Evolutionary conservation across 2,113 vertebrate species (phyloP).

Genomic region (Chloropsis cyanopogon): DNA sequence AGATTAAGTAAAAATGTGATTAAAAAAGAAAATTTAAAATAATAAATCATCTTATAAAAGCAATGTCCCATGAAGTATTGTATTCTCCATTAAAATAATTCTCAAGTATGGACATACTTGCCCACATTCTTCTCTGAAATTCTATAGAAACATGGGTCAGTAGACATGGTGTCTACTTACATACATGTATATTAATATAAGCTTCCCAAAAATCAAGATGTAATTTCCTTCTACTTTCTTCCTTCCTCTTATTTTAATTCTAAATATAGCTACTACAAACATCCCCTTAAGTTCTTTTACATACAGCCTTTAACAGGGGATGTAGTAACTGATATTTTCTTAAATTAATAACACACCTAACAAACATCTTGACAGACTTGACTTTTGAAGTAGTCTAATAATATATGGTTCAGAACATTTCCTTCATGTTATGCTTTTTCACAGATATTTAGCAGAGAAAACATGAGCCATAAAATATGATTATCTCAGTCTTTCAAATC

Average conservation of each 20-base stretch:
- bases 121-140: neutral
- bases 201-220: neutral
- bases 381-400: neutral
- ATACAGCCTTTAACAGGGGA: neutral
- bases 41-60: neutral
- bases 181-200: neutral
- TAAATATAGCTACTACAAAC: neutral
- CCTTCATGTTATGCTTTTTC: neutral
- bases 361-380: neutral
- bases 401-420: neutral
- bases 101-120: neutral
- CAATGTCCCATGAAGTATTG: neutral
- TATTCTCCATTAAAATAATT: neutral
- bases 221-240: neutral
- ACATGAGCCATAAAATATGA: neutral
- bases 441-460: neutral
- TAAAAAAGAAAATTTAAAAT: neutral
- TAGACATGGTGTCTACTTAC: neutral
- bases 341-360: neutral
- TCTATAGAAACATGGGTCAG: neutral
- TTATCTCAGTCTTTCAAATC: neutral
- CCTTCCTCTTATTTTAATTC: neutral
- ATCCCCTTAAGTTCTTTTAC: neutral
- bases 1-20: neutral
- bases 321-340: neutral